phyloP scores from a whole-genome alignment of 2,113 vertebrate species.

The Otocyon megalotis region DNA sequence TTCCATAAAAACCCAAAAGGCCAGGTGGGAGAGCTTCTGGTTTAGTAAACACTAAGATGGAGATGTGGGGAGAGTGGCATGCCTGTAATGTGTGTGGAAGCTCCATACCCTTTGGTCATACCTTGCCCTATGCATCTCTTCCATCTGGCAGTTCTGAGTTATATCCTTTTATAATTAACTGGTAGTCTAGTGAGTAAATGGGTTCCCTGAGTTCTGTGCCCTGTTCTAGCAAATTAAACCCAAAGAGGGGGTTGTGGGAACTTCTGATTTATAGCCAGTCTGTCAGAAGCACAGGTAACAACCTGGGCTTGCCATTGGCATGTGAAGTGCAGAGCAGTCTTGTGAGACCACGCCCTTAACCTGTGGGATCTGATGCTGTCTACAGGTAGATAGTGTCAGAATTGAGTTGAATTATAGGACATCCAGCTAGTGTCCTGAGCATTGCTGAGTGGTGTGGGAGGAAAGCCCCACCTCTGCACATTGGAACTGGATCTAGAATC shows the following conservation, averaged over 20 bases:
- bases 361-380: not conserved
- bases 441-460: not conserved
- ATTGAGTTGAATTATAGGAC: not conserved
- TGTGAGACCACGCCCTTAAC: not conserved
- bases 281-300: not conserved
- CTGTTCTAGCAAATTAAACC: not conserved
- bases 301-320: not conserved
- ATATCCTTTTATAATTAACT: not conserved
- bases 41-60: not conserved
- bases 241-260: not conserved
- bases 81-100: not conserved
- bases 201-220: not conserved
- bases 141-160: not conserved
- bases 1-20: not conserved
- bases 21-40: not conserved
- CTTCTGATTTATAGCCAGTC: not conserved
- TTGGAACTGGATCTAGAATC: not conserved
- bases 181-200: constrained; percentile 15
- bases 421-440: not conserved
- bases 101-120: not conserved
- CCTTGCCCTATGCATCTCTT: not conserved
- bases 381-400: not conserved
- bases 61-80: not conserved
- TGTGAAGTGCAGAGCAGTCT: not conserved
- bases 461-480: not conserved